Base-by-base conservation (phyloP, 2,113 vertebrate genomes). In the Scomber colias region DNA sequence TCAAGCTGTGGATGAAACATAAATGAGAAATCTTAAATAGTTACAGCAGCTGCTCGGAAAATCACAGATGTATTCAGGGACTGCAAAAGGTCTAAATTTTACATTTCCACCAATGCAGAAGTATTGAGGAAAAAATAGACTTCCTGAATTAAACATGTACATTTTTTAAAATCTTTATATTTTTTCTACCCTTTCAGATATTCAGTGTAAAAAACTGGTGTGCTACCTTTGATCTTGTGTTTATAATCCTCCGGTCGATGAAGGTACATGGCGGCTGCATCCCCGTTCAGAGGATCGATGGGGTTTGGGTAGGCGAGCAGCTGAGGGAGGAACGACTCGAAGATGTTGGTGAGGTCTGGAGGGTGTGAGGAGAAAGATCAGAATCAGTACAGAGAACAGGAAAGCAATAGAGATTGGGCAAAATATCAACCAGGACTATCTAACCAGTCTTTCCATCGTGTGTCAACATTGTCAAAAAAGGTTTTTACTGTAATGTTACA, bases 261-360 rank as follows among this genome's bases (percentile, higher is more conserved):
- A 80, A 99, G 95, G 93, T 99, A 99, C 98, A 99, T 99, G 91
- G 98, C 98, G 46, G 98, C 98, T 30, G 98, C 98, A 0, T 99
- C 98, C 31, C 98, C 98, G 60, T 99, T 99, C 81, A 99, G 95
- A 83, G 98, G 98, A 49, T 99, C 98, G 77, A 99, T 99, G 71
- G 98, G 98, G 86, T 99, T 99, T 64, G 98, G 98, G 75, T 99
- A 99, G 62, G 98, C 97, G 90, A 99, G 93, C 92, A 99, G 95
- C 95, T 99, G 98, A 85, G 98, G 98, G 95, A 99, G 96, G 94
- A 99, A 99, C 73, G 98, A 98, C 94, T 99, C 98, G 89, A 99
- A 99, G 89, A 99, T 99, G 93, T 99, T 99, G 96, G 98, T 99
- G 92, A 99, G 98, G 93, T 99, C 97, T 99, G 92, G 53, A 15